phyloP scores from a whole-genome alignment of 2,113 vertebrate genomes.

The Charina bottae region DNA sequence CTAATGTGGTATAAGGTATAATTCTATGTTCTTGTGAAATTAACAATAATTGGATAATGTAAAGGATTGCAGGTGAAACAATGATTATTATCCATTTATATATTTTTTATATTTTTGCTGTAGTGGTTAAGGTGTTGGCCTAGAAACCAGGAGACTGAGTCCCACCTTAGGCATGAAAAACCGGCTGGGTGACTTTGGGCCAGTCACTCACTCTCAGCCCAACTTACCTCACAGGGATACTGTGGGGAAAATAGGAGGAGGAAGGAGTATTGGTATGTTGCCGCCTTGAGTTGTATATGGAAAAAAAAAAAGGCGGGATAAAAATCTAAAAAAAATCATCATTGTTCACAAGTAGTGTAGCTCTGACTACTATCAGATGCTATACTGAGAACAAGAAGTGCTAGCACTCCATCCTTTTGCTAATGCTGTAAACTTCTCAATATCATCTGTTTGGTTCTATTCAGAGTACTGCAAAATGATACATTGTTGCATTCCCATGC shows the following conservation, averaged over 20 bases:
- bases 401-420: background rate
- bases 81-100: too few relatives aligned
- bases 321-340: background rate
- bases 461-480: background rate
- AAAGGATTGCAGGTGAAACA: background rate
- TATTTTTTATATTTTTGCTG: too few relatives aligned
- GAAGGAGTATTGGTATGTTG: too few relatives aligned
- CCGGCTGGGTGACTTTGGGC: too few relatives aligned
- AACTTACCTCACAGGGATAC: too few relatives aligned
- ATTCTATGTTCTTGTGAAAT: background rate
- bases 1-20: background rate
- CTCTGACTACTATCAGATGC: background rate
- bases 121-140: too few relatives aligned
- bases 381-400: background rate
- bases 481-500: background rate
- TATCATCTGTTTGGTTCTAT: background rate
- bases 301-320: background rate
- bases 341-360: background rate
- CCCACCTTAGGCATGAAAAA: too few relatives aligned
- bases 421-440: background rate
- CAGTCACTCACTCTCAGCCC: too few relatives aligned
- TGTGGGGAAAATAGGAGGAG: too few relatives aligned
- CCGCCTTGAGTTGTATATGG: too few relatives aligned
- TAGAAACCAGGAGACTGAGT: too few relatives aligned
- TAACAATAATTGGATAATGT: background rate